These are phyloP conservation scores for Amblyjoppa proteus DNA, from an alignment of 2,888 invertebrate species.

Conservation along the genomic window DNA sequence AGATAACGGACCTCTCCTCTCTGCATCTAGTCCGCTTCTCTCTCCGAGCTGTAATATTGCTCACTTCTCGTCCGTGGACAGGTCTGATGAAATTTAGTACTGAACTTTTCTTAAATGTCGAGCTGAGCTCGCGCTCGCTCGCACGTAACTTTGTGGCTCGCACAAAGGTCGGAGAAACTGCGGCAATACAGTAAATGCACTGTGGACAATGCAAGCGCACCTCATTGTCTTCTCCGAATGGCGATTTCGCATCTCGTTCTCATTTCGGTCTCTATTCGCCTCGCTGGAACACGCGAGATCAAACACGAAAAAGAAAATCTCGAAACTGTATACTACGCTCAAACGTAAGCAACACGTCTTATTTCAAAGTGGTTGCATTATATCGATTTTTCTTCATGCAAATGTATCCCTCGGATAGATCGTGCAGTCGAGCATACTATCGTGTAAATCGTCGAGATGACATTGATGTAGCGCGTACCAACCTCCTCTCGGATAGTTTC, in stretches of 20 bases:
- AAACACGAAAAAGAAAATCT: not conserved
- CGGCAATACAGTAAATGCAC: not conserved
- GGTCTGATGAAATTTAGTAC: slow-evolving; percentile 49
- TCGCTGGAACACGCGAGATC: not conserved
- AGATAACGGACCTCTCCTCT: slow-evolving; percentile 63
- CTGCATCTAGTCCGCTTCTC: slow-evolving; percentile 5
- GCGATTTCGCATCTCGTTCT: slow-evolving; percentile 10
- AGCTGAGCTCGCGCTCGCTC: not conserved
- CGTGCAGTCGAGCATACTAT: slow-evolving; percentile 16
- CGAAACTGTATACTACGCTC: not conserved
- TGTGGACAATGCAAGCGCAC: slow-evolving; percentile 11
- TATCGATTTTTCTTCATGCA: slow-evolving; percentile 11
- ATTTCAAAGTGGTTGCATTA: not conserved
- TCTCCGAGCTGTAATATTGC: slow-evolving; percentile 10
- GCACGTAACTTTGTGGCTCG: not conserved
- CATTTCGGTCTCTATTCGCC: not conserved
- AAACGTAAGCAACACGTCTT: not conserved
- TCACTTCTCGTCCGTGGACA: slow-evolving; percentile 47
- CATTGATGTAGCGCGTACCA: slow-evolving; percentile 28
- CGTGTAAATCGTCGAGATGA: slow-evolving; percentile 26
- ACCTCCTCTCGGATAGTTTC: slow-evolving; percentile 27
- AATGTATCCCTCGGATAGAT: not conserved
- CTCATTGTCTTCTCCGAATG: slow-evolving; percentile 8
- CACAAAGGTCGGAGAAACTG: slow-evolving; percentile 26
- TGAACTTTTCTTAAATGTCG: slow-evolving; percentile 64